Percentiles rank a stretch among this genome's conserved stretches.
These are phyloP conservation scores for Zaprionus africanus DNA, from an alignment of 1,140 invertebrate species.

Conservation along the genomic window DNA sequence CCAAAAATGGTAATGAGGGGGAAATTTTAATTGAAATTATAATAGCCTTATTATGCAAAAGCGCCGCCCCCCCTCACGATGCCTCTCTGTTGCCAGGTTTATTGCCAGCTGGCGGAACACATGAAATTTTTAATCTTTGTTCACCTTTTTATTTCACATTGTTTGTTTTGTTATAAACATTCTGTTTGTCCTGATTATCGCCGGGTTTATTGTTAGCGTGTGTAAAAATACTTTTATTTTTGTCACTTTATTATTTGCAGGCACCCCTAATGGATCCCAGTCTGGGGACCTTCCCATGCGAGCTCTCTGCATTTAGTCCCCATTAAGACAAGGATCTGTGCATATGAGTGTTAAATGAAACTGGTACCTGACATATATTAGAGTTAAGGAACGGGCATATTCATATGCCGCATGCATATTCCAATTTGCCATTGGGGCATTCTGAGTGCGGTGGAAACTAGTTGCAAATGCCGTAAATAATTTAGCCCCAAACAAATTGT, in stretches of 20 bases:
- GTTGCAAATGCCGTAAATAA: constrained; percentile 66
- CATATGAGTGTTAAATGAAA: not conserved
- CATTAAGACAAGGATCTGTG: constrained; percentile 12
- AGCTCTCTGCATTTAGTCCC: constrained; percentile 6
- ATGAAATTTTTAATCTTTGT: constrained; percentile 44
- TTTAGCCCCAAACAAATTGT: constrained; percentile 62
- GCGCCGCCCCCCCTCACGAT: not conserved
- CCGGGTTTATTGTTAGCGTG: constrained; percentile 65
- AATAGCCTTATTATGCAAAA: constrained; percentile 79
- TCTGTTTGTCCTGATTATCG: constrained; percentile 49
- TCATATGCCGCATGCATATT: not conserved
- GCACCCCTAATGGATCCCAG: constrained; percentile 22
- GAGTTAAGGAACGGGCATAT: not conserved
- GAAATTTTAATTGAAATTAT: constrained; percentile 81
- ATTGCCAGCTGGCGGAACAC: constrained; percentile 25
- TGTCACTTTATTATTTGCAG: constrained; percentile 61
- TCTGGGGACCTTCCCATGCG: constrained; percentile 11
- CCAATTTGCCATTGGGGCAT: constrained; percentile 1
- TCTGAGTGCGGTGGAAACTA: constrained; percentile 23
- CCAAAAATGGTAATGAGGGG: constrained; percentile 50
- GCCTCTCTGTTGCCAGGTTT: not conserved
- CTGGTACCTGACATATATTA: not conserved
- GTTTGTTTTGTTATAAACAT: constrained; percentile 30
- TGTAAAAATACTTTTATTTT: constrained; percentile 43
- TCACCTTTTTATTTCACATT: constrained; percentile 48